Evolutionary conservation across 35 echinoderm and acorn worm genomes (phyloP).

Genomic region (Apostichopus japonicus): DNA sequence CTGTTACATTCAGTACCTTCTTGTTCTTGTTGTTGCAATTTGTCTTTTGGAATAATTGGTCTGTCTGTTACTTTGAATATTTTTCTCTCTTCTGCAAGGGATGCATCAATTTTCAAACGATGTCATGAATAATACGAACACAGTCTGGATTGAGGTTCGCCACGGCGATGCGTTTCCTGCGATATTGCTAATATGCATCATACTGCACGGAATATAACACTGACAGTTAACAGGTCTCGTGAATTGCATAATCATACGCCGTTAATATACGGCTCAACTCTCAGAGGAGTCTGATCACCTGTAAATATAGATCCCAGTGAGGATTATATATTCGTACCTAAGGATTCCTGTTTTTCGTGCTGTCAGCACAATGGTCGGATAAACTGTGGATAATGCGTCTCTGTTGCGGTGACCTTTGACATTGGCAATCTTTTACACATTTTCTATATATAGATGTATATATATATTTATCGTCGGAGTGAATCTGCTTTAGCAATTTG

Average conservation of each 20-base stretch:
- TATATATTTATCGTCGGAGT: background rate
- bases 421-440: background rate
- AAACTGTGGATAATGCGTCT: background rate
- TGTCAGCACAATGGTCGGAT: too few relatives aligned
- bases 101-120: background rate
- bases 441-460: background rate
- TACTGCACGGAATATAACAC: too few relatives aligned
- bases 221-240: too few relatives aligned
- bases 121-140: background rate
- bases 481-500: background rate
- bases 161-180: background rate
- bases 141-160: background rate
- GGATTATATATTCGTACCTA: too few relatives aligned
- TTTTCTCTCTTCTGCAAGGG: background rate
- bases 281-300: too few relatives aligned
- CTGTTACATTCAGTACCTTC: too few relatives aligned
- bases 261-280: too few relatives aligned
- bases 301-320: too few relatives aligned
- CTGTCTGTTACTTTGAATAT: background rate
- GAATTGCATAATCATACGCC: too few relatives aligned
- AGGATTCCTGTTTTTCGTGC: too few relatives aligned
- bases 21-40: too few relatives aligned
- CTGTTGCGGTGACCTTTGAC: background rate
- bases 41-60: too few relatives aligned
- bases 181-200: background rate